A percentile compares a stretch with the other conserved stretches of the same genome.
These are phyloP conservation scores for Melangyna quadrimaculata DNA, from an alignment of 2,888 invertebrate species.

Conservation along the genomic window DNA sequence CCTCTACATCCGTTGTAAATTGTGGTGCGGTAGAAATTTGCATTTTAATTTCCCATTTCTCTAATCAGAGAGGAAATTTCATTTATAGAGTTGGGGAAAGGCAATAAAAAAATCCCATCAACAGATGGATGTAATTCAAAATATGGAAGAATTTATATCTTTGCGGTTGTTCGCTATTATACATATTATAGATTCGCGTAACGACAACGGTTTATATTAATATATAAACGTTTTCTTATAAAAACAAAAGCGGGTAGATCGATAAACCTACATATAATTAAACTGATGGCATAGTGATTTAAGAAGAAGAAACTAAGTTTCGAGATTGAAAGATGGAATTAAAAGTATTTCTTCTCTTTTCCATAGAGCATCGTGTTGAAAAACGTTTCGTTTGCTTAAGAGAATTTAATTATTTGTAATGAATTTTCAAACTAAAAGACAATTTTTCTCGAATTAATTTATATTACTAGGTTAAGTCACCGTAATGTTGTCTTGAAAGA, in stretches of 20 bases:
- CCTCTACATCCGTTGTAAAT: conserved; percentile 37
- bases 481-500: too few relatives aligned
- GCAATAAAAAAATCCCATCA: conserved; percentile 63
- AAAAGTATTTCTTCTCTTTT: too few relatives aligned
- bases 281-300: conserved; percentile 26
- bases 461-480: too few relatives aligned
- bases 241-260: background rate
- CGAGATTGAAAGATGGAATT: background rate
- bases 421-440: too few relatives aligned
- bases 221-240: conserved; percentile 26
- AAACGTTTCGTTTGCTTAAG: too few relatives aligned
- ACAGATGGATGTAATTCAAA: conserved; percentile 34
- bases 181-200: background rate
- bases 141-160: conserved; percentile 4
- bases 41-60: conserved; percentile 67
- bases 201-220: conserved; percentile 9
- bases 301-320: background rate
- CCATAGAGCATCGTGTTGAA: too few relatives aligned
- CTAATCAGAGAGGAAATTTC: conserved; percentile 60
- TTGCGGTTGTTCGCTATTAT: background rate
- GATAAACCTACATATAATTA: conserved; percentile 28
- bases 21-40: conserved; percentile 49
- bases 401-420: too few relatives aligned
- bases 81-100: conserved; percentile 43
- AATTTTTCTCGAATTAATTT: too few relatives aligned